phyloP scores from a whole-genome alignment of 2,888 invertebrate genomes.

The Philereme vetulata region DNA sequence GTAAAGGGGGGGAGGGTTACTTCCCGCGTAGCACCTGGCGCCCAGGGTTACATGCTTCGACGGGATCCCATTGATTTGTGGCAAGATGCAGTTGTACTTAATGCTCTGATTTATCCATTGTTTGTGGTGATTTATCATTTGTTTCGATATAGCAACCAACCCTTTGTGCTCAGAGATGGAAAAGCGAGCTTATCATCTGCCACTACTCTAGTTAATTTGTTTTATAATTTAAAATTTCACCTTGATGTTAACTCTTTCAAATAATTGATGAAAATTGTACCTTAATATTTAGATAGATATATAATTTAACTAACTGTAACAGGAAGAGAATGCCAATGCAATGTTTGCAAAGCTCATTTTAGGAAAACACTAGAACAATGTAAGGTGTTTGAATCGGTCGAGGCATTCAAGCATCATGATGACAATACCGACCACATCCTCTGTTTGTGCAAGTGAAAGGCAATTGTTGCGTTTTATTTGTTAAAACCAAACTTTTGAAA shows the following conservation, averaged over 20 bases:
- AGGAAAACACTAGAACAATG: slow-evolving; percentile 52
- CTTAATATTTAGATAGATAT: too few species aligned
- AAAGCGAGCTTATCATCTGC: neutral
- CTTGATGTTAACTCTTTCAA: too few species aligned
- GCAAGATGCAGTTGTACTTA: slow-evolving; percentile 65
- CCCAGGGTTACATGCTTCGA: slow-evolving; percentile 71
- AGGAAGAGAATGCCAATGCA: neutral
- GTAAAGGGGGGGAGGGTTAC: slow-evolving; percentile 50
- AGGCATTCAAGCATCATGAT: slow-evolving; percentile 54
- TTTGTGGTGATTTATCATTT: slow-evolving; percentile 41
- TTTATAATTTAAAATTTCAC: too few species aligned
- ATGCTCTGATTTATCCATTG: slow-evolving; percentile 64
- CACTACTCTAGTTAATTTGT: neutral
- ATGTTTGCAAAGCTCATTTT: slow-evolving; percentile 40
- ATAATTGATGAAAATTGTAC: too few species aligned
- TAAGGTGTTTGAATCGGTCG: slow-evolving; percentile 44
- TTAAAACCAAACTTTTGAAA: slow-evolving; percentile 65
- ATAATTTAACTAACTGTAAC: too few species aligned
- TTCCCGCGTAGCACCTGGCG: slow-evolving; percentile 83
- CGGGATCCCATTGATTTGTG: slow-evolving; percentile 78
- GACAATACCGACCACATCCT: slow-evolving; percentile 74
- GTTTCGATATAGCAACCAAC: slow-evolving; percentile 7
- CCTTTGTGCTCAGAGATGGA: neutral
- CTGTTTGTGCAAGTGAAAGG: slow-evolving; percentile 75
- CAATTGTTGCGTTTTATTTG: slow-evolving; percentile 70